These are phyloP conservation scores for Nezara viridula DNA, from an alignment of 2,888 invertebrate species.

Conservation along the genomic window DNA sequence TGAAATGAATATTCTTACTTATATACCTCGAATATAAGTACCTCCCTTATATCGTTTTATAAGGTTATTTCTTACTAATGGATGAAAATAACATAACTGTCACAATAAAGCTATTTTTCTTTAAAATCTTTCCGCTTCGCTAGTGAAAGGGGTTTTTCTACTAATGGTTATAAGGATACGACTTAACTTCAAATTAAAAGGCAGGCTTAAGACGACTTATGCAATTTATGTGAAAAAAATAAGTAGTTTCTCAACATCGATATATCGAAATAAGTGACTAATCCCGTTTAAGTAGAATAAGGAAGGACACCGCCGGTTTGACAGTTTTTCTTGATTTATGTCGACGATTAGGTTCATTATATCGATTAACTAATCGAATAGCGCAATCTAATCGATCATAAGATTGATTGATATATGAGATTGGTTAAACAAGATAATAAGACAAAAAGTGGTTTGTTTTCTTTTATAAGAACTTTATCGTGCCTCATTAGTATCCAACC, in stretches of 20 bases:
- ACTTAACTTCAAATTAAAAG: not conserved
- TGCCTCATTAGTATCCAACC: not conserved
- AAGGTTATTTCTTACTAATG: too few relatives aligned
- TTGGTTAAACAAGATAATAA: not conserved
- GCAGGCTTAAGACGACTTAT: not conserved
- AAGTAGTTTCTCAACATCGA: not conserved
- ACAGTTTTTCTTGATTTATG: constrained; percentile 36
- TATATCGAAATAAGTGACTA: constrained; percentile 9
- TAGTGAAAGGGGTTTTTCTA: not conserved
- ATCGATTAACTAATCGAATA: not conserved
- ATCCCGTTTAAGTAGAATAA: not conserved
- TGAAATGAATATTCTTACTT: too few relatives aligned
- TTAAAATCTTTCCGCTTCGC: not conserved
- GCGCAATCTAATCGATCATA: constrained; percentile 15
- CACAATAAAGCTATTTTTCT: not conserved
- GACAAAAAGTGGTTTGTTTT: not conserved
- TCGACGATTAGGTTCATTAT: not conserved
- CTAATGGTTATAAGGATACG: not conserved
- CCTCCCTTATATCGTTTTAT: too few relatives aligned
- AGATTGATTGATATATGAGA: constrained; percentile 24
- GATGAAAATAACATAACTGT: too few relatives aligned
- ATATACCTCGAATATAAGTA: too few relatives aligned
- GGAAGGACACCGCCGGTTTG: not conserved
- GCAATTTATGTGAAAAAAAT: not conserved
- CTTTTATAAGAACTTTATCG: not conserved